Base-by-base conservation (phyloP, 2,888 invertebrate species). In the Ethmia dodecea region DNA sequence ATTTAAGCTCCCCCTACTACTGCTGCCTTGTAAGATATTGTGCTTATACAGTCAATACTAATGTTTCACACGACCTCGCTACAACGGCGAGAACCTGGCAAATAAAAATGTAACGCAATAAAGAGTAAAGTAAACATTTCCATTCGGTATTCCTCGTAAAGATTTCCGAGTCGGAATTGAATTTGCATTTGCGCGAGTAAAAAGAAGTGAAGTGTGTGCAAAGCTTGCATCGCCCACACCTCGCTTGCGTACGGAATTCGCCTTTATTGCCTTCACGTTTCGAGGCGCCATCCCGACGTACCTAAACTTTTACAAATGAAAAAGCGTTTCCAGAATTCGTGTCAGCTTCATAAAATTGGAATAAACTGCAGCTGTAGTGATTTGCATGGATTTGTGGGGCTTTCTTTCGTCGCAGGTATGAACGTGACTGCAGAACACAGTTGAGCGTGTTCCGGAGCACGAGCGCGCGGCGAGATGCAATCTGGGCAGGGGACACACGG, bases 351-450 rank as follows among this genome's bases (percentile, higher is more conserved):
- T 50, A 53, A 55, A 22, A 9, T 9, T 8, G n/a, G 5, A 22
- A 22, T 9, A 22, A 59, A 55, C 49, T 50, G 59, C 62, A 63
- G 59, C 56, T 61, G 60, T 49, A 49, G 58, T 61, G 76, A 75
- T 75, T 77, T 70, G 71, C 74, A 66, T 73, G 50, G 55, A 55
- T 59, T 66, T 61, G 56, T 47, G 49, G 52, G 44, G 47, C 25
- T 50, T 63, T 52, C 49, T 42, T 54, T 65, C 52, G 54, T 60
- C 55, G 26, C 60, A 61, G 60, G 62, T 60, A 68, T 58, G 71
- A 79, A 80, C 80, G 78, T 81, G 79, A 76, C 76, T 56, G 54
- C 51, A 49, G 55, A 63, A 51, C 55, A 58, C 60, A 64, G 56
- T 53, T 56, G 58, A 55, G 57, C 56, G 61, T 72, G 71, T 59